Base-by-base conservation (phyloP, 2,797 vertebrate genomes). In the Psittacula derbiana region DNA sequence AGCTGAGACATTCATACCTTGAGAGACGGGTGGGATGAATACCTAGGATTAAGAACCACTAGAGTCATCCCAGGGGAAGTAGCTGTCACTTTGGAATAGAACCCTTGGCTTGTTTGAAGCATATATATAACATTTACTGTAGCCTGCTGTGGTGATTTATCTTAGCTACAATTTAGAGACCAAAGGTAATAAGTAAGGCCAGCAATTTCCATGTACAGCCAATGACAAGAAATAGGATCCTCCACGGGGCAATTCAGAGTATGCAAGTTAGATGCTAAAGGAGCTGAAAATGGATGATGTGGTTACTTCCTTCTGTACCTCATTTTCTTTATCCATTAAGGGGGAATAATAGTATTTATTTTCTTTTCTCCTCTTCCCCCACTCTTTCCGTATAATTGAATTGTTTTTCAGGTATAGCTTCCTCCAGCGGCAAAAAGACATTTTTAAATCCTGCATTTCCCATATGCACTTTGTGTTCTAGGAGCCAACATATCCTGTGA, bases 231-330 rank as follows among this genome's bases (percentile, higher is more conserved):
- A 88, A 80, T 30, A 93, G 62, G 70, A 75, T 93, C 55, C 92
- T 97, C 86, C 20, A 58, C 64, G 71, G 94, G 55, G 6, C 62
- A 90, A 92, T 95, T 96, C 80, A 55, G 40, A 92, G 43, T 46
- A 70, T 46, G 73, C 46, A 95, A 93, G 86, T 93, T 58, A 84
- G 78, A 72, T 57, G 38, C 57, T 82, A 60, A 89, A 94, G 88
- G 65, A 91, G 67, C 78, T 93, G 84, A 83, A 92, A 96, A 92
- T 83, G 60, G 84, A 93, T 94, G 65, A 61, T 80, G 41, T 69
- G 18, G 65, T 86, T 91, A 40, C 67, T 80, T 89, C 60, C 55
- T 81, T 74, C 83, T 65, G 28, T 67, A 90, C 28, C 79, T 95
- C 64, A 61, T 94, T 95, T 95, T 82, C 47, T 82, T 80, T 73